These are phyloP conservation scores for Pardalotus punctatus DNA, from an alignment of 2,113 vertebrate genomes.

Conservation along the genomic window DNA sequence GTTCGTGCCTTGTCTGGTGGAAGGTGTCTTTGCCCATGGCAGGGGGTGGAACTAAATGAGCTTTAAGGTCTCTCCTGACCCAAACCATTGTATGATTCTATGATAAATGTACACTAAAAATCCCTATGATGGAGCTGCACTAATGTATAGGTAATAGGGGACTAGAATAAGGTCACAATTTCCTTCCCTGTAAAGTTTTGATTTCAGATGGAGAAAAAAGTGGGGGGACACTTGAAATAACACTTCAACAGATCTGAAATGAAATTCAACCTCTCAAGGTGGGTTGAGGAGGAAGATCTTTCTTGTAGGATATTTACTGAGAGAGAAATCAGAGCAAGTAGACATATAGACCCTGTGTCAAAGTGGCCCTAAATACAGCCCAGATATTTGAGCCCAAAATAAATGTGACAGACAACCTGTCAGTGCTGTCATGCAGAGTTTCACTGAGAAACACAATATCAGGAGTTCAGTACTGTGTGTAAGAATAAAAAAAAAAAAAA, in stretches of 20 bases:
- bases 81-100: background rate
- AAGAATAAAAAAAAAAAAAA: background rate
- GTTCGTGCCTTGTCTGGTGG: rapidly evolving
- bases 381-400: background rate
- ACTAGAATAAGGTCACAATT: background rate
- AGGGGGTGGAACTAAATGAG: background rate
- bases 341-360: rapidly evolving
- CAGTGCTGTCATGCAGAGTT: background rate
- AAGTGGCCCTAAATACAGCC: background rate
- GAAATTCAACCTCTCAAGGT: background rate
- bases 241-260: background rate
- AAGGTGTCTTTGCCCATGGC: background rate
- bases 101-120: background rate
- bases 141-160: rapidly evolving
- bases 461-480: background rate
- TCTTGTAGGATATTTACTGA: background rate
- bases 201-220: background rate
- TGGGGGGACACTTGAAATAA: rapidly evolving
- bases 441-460: background rate
- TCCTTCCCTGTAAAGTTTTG: background rate
- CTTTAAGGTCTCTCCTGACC: background rate
- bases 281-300: background rate
- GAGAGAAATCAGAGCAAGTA: background rate
- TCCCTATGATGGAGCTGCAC: background rate
- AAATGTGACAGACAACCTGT: background rate